Conservation (phyloP, 2,888 invertebrate genomes). For the Latrodectus hesperus region DNA sequence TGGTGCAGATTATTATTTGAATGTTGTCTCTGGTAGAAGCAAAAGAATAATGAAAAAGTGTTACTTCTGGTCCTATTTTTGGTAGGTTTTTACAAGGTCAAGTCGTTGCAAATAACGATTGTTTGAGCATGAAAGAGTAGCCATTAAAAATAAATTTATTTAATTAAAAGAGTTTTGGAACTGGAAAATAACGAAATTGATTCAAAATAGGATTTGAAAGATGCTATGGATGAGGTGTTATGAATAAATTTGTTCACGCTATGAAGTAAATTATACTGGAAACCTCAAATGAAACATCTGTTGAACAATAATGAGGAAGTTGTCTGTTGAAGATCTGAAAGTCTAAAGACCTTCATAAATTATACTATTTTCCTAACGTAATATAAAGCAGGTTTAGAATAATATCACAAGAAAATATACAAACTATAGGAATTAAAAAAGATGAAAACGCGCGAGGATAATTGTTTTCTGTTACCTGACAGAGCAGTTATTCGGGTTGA, state of each 20-base stretch:
- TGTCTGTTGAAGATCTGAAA: background rate
- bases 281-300: background rate
- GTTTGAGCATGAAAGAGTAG: background rate
- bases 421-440: background rate
- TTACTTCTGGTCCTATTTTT: background rate
- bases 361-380: background rate
- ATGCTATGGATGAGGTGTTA: background rate
- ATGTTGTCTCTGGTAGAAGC: background rate
- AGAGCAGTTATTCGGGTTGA: background rate
- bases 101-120: background rate
- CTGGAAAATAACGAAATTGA: background rate
- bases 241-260: background rate
- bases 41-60: background rate
- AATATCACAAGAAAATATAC: background rate
- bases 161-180: background rate
- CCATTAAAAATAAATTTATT: background rate
- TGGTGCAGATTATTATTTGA: background rate
- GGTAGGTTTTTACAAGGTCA: background rate
- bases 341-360: background rate
- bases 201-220: background rate
- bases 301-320: background rate
- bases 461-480: background rate
- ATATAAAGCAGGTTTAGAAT: background rate
- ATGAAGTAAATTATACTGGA: background rate
- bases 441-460: background rate